phyloP scores from a whole-genome alignment of 2,113 vertebrate genomes.

The Chascanopsetta lugubris region DNA sequence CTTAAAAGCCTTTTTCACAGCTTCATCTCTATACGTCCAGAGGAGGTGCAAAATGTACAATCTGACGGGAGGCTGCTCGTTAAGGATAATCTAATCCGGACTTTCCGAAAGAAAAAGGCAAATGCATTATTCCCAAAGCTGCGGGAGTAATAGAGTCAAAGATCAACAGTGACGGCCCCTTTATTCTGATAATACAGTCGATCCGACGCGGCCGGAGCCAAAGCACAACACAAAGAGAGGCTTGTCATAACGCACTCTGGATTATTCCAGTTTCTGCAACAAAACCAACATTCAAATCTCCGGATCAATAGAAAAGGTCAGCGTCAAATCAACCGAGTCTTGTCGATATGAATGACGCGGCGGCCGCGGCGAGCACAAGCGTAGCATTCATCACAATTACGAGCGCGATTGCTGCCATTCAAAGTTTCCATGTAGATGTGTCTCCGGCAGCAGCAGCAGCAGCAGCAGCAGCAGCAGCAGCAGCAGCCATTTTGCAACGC shows the following conservation, averaged over 20 bases:
- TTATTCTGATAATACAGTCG: constrained; percentile 22
- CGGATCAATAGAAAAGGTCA: constrained; percentile 51
- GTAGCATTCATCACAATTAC: constrained; percentile 42
- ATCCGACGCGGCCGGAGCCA: neutral
- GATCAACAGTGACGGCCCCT: constrained; percentile 27
- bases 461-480: too few relatives aligned
- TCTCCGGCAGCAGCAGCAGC: too few relatives aligned
- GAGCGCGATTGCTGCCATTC: constrained; percentile 70
- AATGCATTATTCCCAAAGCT: too few relatives aligned
- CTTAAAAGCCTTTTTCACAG: constrained; percentile 72
- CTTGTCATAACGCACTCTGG: constrained; percentile 10
- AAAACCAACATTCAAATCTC: constrained; percentile 32
- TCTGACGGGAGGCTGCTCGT: constrained; percentile 33
- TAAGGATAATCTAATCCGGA: constrained; percentile 38
- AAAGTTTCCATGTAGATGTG: constrained; percentile 75
- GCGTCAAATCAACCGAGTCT: constrained; percentile 21
- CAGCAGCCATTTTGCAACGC: constrained; percentile 81
- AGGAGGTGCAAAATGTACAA: constrained; percentile 42
- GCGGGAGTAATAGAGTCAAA: constrained; percentile 19
- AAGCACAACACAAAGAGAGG: constrained; percentile 17
- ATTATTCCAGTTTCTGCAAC: constrained; percentile 27
- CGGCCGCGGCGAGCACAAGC: constrained; percentile 31
- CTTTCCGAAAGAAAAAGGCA: constrained; percentile 40
- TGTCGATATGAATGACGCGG: constrained; percentile 23
- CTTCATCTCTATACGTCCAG: constrained; percentile 30